These are phyloP conservation scores for Pelobates fuscus DNA, from an alignment of 2,113 vertebrate genomes.

Conservation along the genomic window DNA sequence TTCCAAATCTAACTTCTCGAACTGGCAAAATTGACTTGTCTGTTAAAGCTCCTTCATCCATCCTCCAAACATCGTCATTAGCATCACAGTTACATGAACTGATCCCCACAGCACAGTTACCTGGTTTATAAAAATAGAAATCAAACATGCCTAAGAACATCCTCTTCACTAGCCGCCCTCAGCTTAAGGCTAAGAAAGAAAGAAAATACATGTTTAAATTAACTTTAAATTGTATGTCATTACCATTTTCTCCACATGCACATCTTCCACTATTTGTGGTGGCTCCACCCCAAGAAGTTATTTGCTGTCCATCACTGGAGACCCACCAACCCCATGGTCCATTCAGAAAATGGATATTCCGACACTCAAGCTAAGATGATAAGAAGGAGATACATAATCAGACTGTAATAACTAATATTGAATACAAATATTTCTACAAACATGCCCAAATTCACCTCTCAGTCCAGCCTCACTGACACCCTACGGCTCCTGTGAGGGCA, in stretches of 20 bases:
- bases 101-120: slow-evolving; percentile 45
- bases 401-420: too few species aligned
- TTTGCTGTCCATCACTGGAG: slow-evolving; percentile 47
- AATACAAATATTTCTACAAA: too few species aligned
- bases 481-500: too few species aligned
- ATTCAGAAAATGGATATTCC: slow-evolving; percentile 50
- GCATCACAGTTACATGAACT: slow-evolving; percentile 52
- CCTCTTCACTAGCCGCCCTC: too few species aligned
- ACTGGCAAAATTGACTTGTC: slow-evolving; percentile 43
- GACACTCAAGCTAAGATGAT: slow-evolving; percentile 48
- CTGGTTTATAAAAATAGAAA: slow-evolving; percentile 6
- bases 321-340: slow-evolving; percentile 54
- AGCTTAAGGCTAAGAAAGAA: too few species aligned
- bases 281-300: slow-evolving; percentile 51
- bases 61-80: slow-evolving; percentile 52
- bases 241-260: slow-evolving; percentile 53
- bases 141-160: neutral
- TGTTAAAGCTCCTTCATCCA: slow-evolving; percentile 47
- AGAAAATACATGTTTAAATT: too few species aligned
- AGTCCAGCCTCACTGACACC: too few species aligned
- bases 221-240: neutral
- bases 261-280: slow-evolving; percentile 48
- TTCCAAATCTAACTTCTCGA: slow-evolving; percentile 49
- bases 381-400: too few species aligned
- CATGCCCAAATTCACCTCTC: too few species aligned